Evolutionary conservation across 2,113 vertebrate genomes (phyloP).

Genomic region (Sigmodon hispidus): DNA sequence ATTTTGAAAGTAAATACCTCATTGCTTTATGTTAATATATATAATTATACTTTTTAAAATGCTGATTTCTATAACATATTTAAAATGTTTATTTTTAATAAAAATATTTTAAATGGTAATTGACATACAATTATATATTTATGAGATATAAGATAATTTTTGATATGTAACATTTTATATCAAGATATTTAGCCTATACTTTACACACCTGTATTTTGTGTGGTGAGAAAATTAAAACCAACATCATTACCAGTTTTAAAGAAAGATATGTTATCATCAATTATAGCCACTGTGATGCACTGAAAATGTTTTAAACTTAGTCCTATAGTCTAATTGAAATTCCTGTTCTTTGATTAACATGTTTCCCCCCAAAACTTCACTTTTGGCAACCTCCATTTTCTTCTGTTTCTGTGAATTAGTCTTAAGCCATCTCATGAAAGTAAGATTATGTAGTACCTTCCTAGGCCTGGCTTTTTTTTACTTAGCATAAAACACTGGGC

Average conservation of each 20-base stretch:
- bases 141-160: neutral
- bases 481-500: neutral
- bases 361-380: neutral
- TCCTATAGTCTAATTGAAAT: neutral
- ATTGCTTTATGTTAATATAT: neutral
- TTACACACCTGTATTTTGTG: neutral
- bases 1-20: neutral
- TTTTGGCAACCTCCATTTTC: neutral
- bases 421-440: too few relatives aligned
- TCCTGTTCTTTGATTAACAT: neutral
- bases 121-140: neutral
- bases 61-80: too few relatives aligned
- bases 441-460: neutral
- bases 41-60: neutral
- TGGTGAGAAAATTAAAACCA: neutral
- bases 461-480: slow-evolving; percentile 1
- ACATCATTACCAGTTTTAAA: neutral
- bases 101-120: neutral
- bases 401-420: neutral
- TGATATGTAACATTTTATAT: neutral
- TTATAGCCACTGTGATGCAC: neutral
- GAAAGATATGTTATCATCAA: neutral
- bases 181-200: neutral
- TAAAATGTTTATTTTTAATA: too few relatives aligned
- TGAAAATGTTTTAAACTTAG: neutral